Evolutionary conservation across 1,140 invertebrate species (phyloP).

Genomic region (Gonioctena quinquepunctata): DNA sequence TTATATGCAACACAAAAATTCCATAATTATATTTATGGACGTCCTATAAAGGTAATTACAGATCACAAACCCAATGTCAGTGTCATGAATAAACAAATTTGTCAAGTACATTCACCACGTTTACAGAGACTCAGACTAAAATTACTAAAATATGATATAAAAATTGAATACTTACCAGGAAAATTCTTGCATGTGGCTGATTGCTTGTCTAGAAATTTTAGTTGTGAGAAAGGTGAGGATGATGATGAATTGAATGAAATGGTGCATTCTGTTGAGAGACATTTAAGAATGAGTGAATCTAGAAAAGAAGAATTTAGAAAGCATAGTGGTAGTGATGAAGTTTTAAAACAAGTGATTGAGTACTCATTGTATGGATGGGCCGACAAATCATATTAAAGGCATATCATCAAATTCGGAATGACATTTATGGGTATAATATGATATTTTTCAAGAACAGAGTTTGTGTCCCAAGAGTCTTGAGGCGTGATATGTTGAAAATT

Average conservation of each 20-base stretch:
- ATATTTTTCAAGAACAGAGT: conserved; percentile 22
- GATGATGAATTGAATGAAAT: conserved; percentile 11
- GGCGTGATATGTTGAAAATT: conserved; percentile 16
- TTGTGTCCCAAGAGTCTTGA: conserved; percentile 11
- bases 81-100: conserved; percentile 16
- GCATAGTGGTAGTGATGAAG: background rate
- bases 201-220: conserved; percentile 4
- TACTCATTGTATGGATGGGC: conserved; percentile 15
- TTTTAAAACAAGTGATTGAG: background rate
- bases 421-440: conserved; percentile 1
- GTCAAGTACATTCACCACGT: background rate
- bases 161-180: background rate
- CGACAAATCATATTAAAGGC: conserved; percentile 3
- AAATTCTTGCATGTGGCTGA: conserved; percentile 1
- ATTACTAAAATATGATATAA: conserved; percentile 16
- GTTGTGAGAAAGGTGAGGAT: background rate
- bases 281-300: conserved; percentile 5
- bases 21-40: conserved; percentile 49
- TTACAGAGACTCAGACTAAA: conserved; percentile 17
- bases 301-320: background rate
- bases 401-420: conserved; percentile 17
- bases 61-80: conserved; percentile 22
- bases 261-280: conserved; percentile 6
- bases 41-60: conserved; percentile 33
- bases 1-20: conserved; percentile 42